These are phyloP conservation scores for Ophiodon elongatus DNA, from an alignment of 2,113 vertebrate species.

Conservation along the genomic window DNA sequence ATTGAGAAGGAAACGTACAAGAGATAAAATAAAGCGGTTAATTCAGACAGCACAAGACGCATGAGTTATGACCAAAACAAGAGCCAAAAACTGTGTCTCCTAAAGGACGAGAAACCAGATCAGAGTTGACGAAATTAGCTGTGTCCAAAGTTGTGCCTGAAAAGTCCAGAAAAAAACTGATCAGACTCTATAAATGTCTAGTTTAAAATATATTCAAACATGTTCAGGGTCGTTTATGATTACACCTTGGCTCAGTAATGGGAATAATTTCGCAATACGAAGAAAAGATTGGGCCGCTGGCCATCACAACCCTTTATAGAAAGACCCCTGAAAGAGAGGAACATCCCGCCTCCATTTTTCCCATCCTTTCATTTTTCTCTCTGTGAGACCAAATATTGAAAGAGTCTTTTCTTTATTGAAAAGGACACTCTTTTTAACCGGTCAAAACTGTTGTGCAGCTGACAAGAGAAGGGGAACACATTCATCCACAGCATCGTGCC, in stretches of 20 bases:
- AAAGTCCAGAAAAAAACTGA: neutral
- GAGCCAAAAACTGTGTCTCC: neutral
- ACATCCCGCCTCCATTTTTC: neutral
- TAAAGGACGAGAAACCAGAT: neutral
- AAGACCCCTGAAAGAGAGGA: conserved; percentile 15
- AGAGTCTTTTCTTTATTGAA: conserved; percentile 46
- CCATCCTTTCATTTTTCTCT: conserved; percentile 49
- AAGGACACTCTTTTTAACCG: conserved; percentile 49
- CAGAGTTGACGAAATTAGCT: neutral
- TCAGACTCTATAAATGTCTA: neutral
- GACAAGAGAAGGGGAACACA: conserved; percentile 54
- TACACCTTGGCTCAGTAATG: conserved; percentile 1
- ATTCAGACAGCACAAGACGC: neutral
- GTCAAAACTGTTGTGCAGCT: conserved; percentile 60
- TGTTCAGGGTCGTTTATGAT: neutral
- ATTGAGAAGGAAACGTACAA: neutral
- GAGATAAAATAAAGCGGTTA: neutral
- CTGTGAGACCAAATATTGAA: conserved; percentile 65
- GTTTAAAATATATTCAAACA: neutral
- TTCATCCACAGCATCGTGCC: conserved; percentile 63
- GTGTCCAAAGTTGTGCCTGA: neutral
- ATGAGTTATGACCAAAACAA: neutral
- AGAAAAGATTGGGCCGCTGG: neutral
- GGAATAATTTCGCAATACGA: conserved; percentile 19
- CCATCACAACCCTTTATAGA: neutral